phyloP scores from a whole-genome alignment of 2,113 vertebrate genomes.

The Etheostoma cragini region DNA sequence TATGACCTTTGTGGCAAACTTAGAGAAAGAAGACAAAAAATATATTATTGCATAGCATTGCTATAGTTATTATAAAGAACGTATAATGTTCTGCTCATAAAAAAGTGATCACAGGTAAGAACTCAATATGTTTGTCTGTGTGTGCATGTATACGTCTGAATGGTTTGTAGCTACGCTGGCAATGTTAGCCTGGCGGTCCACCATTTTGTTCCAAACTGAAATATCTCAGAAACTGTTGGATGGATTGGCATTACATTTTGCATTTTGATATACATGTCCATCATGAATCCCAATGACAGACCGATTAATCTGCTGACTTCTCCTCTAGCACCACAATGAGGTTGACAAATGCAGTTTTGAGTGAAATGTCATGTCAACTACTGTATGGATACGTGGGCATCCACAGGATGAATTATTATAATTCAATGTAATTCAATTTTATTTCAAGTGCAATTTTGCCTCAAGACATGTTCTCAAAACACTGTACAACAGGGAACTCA shows the following conservation, averaged over 20 bases:
- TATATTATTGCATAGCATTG: neutral
- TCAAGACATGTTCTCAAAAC: too few relatives aligned
- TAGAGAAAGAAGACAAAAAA: neutral
- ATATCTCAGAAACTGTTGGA: neutral
- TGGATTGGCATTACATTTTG: neutral
- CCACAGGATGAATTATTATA: neutral
- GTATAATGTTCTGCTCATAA: neutral
- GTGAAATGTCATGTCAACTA: neutral
- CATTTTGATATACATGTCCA: neutral
- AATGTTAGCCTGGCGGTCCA: neutral
- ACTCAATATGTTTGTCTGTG: neutral
- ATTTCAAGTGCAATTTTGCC: too few relatives aligned
- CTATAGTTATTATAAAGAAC: neutral
- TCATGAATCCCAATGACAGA: neutral
- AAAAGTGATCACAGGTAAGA: neutral
- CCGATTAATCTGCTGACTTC: neutral
- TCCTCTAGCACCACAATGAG: neutral
- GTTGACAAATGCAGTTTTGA: neutral
- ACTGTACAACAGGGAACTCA: too few relatives aligned
- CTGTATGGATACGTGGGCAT: neutral
- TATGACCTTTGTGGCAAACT: constrained; percentile 11
- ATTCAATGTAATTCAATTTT: too few relatives aligned
- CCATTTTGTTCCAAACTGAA: neutral
- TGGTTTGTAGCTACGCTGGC: neutral
- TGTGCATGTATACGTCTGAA: neutral